Conservation (phyloP, 1,140 invertebrate genomes). For the Brachionus koreanus region DNA sequence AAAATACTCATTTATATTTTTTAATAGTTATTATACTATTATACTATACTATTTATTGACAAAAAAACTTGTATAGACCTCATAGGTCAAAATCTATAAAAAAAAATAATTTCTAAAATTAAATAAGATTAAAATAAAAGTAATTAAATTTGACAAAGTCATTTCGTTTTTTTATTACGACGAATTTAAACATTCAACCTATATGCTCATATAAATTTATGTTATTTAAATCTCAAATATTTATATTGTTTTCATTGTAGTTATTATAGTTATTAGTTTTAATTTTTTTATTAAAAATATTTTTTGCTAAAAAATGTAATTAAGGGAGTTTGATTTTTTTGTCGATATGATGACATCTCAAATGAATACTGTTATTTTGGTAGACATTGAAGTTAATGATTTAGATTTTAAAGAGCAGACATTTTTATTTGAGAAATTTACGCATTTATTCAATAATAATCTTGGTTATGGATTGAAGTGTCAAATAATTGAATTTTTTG, state of each 20-base stretch:
- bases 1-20: slow-evolving; percentile 1
- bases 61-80: no score
- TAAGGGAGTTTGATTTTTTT: not conserved
- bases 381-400: not conserved
- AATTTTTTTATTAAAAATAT: not conserved
- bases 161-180: no score
- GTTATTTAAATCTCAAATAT: no score
- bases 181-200: no score
- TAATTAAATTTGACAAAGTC: no score
- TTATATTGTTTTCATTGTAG: no score
- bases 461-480: not conserved
- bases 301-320: not conserved
- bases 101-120: no score
- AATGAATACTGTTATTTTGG: not conserved
- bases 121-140: no score
- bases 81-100: no score
- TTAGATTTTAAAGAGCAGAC: not conserved
- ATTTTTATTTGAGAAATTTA: not conserved
- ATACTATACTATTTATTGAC: no score
- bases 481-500: not conserved
- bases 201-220: no score
- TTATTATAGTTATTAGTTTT: no score
- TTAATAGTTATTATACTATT: not conserved
- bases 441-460: not conserved
- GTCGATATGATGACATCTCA: not conserved